These are phyloP conservation scores for Gambusia affinis DNA, from an alignment of 2,113 vertebrate species.

Conservation along the genomic window DNA sequence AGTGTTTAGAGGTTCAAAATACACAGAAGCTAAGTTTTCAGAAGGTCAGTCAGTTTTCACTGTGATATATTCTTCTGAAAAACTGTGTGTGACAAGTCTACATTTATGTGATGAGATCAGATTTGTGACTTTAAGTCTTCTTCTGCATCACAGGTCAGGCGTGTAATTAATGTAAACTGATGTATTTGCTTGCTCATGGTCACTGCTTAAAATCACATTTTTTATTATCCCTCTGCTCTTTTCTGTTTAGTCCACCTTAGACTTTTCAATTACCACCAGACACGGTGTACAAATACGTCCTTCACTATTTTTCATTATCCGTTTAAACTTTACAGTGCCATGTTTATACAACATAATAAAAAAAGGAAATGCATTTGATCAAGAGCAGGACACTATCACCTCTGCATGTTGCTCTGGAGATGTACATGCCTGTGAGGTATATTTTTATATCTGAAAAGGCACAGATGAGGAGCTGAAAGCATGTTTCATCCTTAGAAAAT, in stretches of 20 bases:
- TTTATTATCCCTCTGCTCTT: constrained; percentile 56
- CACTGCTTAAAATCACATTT: neutral
- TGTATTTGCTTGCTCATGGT: neutral
- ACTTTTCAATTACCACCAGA: constrained; percentile 56
- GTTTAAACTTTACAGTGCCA: constrained; percentile 35
- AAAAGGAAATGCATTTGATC: constrained; percentile 16
- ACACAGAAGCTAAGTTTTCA: constrained; percentile 12
- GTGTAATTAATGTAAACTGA: constrained; percentile 52
- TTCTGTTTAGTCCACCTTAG: constrained; percentile 51
- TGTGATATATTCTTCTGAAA: constrained; percentile 10
- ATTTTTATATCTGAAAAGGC: constrained; percentile 30
- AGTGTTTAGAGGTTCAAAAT: constrained; percentile 23
- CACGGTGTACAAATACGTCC: constrained; percentile 35
- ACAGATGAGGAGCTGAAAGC: constrained; percentile 18
- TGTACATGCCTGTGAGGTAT: constrained; percentile 7
- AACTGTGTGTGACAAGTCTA: neutral
- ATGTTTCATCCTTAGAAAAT: constrained; percentile 22
- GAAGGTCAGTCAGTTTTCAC: constrained; percentile 35
- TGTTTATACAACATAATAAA: neutral
- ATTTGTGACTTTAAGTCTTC: constrained; percentile 30
- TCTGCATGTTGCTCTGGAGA: constrained; percentile 7
- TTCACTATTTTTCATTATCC: constrained; percentile 44
- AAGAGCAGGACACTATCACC: constrained; percentile 7
- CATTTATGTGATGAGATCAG: constrained; percentile 26
- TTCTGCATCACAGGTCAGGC: constrained; percentile 43